A percentile compares a stretch with the other conserved stretches of the same genome.
phyloP scores from a whole-genome alignment of 1,140 invertebrate genomes.

The Heliconius congener region DNA sequence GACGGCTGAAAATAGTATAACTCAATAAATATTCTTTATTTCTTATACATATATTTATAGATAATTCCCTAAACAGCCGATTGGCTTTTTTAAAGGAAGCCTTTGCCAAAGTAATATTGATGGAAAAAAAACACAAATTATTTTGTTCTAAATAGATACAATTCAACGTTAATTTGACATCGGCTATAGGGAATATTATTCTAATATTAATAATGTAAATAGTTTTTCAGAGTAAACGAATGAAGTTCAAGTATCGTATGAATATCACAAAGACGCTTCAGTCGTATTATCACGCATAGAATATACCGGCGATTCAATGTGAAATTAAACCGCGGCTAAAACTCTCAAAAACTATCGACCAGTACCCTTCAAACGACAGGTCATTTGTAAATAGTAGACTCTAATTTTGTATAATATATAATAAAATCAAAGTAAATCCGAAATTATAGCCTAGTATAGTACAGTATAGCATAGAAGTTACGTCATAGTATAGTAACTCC shows the following conservation, averaged over 20 bases:
- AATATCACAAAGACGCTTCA: conserved; percentile 16
- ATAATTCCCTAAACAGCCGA: neutral
- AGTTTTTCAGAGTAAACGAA: neutral
- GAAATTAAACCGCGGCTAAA: neutral
- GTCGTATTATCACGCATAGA: neutral
- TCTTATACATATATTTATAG: neutral
- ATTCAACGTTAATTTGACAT: neutral
- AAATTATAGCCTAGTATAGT: neutral
- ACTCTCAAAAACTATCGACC: neutral
- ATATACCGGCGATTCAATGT: neutral
- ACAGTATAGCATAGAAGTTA: neutral
- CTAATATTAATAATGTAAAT: neutral
- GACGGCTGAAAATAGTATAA: neutral
- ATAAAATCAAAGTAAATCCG: neutral
- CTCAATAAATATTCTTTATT: neutral
- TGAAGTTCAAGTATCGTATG: neutral
- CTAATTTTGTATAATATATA: neutral
- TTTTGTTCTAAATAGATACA: too few relatives aligned
- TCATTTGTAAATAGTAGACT: neutral
- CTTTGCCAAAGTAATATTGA: too few relatives aligned
- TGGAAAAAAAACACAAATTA: too few relatives aligned
- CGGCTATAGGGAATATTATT: too few relatives aligned
- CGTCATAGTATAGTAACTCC: too few relatives aligned
- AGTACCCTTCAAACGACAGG: neutral
- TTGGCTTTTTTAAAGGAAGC: neutral